Base-by-base conservation (phyloP, 1,140 invertebrate species). In the Wiebesia pumilae region DNA sequence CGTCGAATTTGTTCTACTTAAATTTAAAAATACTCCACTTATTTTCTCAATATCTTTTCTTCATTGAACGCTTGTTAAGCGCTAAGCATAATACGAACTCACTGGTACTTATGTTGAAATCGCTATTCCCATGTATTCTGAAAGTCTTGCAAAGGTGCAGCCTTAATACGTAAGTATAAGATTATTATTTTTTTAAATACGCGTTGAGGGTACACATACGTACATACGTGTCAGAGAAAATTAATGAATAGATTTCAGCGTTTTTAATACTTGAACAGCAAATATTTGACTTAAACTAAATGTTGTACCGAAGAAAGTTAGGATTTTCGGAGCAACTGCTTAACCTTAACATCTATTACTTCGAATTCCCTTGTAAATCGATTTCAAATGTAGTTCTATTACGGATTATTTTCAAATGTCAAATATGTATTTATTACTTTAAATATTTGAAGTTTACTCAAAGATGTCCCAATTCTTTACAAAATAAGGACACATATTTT, bases 101-200 rank as follows among this genome's bases (percentile, higher is more conserved):
- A 33, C 78, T 62, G 6, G 71, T 43, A n/a, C 71, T 75, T 75
- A 43, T 75, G 43, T 75, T 75, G 71, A 75, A 75, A 75, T 75
- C 71, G 71, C 38, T n/a, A 75, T 75, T 75, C 35, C 71, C 71
- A 75, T 75, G 71, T 75, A 43, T 0, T 75, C 71, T 75, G 21
- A 75, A 43, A 75, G 71, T 38, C 71, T 43, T 24, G 24, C 10
- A n/a, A 43, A 75, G 30, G 43, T 54, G 14, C 51, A 80, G 78
- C 30, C 30, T 80, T 58, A 38, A 35, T 80, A 62, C 19, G 51
- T n/a, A 3, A 62, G 33, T 62, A 7, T n/a, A 65, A 58, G 51
- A 65, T 58, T 58, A 58, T 80, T 21, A 24, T 62, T 27, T 38
- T 54, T 54, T 65, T 51, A 27, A 27, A 7, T 14, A 4, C 54